Base-by-base conservation (phyloP, 2,113 vertebrate species). In the Melierax canorus region DNA sequence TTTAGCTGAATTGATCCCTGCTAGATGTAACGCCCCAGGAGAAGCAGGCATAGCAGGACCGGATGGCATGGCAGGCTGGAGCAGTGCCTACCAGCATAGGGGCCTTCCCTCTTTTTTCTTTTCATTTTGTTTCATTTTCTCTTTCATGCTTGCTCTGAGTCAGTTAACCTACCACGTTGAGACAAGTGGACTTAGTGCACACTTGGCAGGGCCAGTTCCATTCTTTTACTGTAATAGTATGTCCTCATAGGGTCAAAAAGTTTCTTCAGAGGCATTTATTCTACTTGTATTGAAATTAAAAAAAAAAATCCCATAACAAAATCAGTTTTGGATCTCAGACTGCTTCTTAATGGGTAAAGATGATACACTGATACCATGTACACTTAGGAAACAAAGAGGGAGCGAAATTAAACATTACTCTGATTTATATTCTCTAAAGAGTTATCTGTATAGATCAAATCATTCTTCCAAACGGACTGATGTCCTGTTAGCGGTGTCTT, bases 401-500 rank as follows among this genome's bases (percentile, higher is more conserved):
- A 46, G 20, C n/a, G 11, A n/a, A 48, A 26, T 51, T 6, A 24
- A 80, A n/a, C 16, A 5, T 45, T 29, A 14, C 20, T 14, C 51
- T 34, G 29, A 14, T 38, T 48, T 43, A 32, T 84, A 71, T 78
- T 72, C 26, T 58, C 23, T 38, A 4, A 46, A 20, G n/a, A 39
- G 18, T 43, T 56, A 22, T 19, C 21, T 48, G 2, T 27, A 56
- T 30, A 55, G 30, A 62, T 62, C 30, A 56, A 56, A 56, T 34
- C 32, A 8, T 43, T 64, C 17, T 69, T n/a, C 36, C 32, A 48
- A 15, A 26, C 21, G 15, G 32, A 15, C 41, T 21, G 26, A 18
- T 1, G 4, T 19, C 55, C 48, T 26, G 6, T 21, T 27, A 32
- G n/a, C 1, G 0, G 36, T 45, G 32, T 36, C 41, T 50, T 1